Evolutionary conservation across 1,140 invertebrate species (phyloP).

Genomic region (Diabrotica undecimpunctata): DNA sequence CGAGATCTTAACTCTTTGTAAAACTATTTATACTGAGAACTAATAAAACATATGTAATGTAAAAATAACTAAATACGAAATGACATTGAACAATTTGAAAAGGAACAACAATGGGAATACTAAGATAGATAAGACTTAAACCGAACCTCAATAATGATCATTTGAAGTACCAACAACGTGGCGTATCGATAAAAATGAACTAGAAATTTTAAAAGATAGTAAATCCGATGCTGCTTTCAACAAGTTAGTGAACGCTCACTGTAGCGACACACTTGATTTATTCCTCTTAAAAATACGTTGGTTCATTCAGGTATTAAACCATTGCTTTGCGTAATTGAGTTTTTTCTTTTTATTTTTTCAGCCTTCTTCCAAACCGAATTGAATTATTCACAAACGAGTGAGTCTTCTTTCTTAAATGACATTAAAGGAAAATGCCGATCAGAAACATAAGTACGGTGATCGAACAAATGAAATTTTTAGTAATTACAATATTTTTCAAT

Average conservation of each 20-base stretch:
- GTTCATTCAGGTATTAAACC: conserved; percentile 5
- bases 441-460: neutral
- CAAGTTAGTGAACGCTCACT: neutral
- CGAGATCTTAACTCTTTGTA: too few species aligned
- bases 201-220: too few species aligned
- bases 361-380: neutral
- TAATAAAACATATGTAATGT: too few species aligned
- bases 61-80: too few species aligned
- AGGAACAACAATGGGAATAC: too few species aligned
- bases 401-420: neutral
- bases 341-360: conserved; percentile 5
- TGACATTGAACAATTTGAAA: too few species aligned
- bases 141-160: too few species aligned
- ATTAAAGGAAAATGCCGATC: neutral
- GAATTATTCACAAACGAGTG: conserved; percentile 8
- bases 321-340: conserved; percentile 5
- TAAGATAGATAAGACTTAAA: too few species aligned
- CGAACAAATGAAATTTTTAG: neutral
- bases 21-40: too few species aligned
- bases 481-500: neutral
- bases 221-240: too few species aligned
- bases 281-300: conserved; percentile 1
- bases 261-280: conserved; percentile 5
- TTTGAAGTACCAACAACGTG: too few species aligned
- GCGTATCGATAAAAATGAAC: too few species aligned